Base-by-base conservation (phyloP, 2,113 vertebrate genomes). In the Heterotis niloticus region DNA sequence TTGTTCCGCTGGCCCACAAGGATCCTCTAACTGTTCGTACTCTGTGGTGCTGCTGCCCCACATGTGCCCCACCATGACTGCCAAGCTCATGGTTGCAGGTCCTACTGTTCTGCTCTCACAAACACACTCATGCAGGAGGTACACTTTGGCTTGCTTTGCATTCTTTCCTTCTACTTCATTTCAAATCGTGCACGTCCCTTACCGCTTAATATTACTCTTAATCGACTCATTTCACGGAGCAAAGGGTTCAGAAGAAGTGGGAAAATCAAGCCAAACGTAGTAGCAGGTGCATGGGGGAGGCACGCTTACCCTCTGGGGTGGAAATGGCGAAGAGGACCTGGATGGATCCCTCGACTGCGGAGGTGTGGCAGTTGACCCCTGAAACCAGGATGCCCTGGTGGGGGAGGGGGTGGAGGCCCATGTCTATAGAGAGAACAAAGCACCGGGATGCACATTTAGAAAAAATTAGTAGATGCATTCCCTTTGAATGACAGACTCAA, bases 241-340 rank as follows among this genome's bases (percentile, higher is more conserved):
- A 59, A 34, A 51, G 28, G 65, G 70, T 23, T 44, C 65, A 75
- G 24, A 76, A 76, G 66, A 76, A 81, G 72, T 66, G 29, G 78
- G 78, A 59, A 74, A 83, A 75, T 75, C 17, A 51, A 81, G 24
- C 72, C 71, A 77, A 77, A 85, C 18, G 44, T 73, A 44, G 64
- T 75, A 60, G 67, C 51, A 82, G 57, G 78, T 78, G 67, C 75
- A 79, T 70, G 72, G 81, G 52, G 77, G 52, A 76, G 13, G 17
- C 34, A 66, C 28, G 78, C 92, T 91, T 92, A 93, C 92, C 91
- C 87, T 90, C 90, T 82, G 34, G 84, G 88, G 54, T 85, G 85
- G 76, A 93, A 92, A 79, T 80, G 85, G 5, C 82, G 88, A 69
- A 80, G 90, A 34, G 88, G 89, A 23, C 87, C 89, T 18, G 80